Evolutionary conservation across 2,113 vertebrate species (phyloP).

Genomic region (Etheostoma spectabile): DNA sequence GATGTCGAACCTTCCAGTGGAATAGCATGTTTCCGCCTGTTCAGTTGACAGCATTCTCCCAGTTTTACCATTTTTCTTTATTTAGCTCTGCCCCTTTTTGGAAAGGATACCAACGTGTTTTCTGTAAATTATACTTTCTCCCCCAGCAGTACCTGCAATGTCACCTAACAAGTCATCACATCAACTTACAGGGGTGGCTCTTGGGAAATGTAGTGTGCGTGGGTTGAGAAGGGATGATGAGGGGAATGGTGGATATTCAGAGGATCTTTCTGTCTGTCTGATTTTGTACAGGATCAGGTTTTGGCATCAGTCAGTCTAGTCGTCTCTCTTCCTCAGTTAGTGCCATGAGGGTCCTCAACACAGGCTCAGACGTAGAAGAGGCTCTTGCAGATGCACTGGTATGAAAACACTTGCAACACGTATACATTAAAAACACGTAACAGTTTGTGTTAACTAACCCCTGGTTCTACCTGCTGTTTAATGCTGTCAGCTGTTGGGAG

Average conservation of each 20-base stretch:
- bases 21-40: slow-evolving; percentile 80
- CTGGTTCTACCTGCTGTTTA: slow-evolving; percentile 83
- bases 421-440: not conserved
- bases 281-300: slow-evolving; percentile 85
- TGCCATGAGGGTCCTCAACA: slow-evolving; percentile 96
- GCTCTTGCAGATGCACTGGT: slow-evolving; percentile 97
- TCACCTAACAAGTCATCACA: slow-evolving; percentile 68
- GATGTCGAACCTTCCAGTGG: slow-evolving; percentile 61
- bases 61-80: slow-evolving; percentile 56
- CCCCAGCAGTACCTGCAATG: slow-evolving; percentile 51
- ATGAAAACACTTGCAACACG: slow-evolving; percentile 53
- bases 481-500: slow-evolving; percentile 99
- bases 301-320: slow-evolving; percentile 93
- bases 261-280: slow-evolving; percentile 21
- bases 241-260: not conserved
- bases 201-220: slow-evolving; percentile 33
- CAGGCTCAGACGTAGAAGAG: slow-evolving; percentile 96
- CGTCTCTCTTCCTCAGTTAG: slow-evolving; percentile 95
- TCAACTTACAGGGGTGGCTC: slow-evolving; percentile 59
- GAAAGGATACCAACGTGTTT: slow-evolving; percentile 37
- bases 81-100: slow-evolving; percentile 47
- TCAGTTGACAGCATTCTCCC: slow-evolving; percentile 62
- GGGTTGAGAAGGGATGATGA: slow-evolving; percentile 28
- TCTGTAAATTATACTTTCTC: slow-evolving; percentile 54
- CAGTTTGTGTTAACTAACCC: slow-evolving; percentile 71